Conservation (phyloP, 2,797 vertebrate genomes). For the Lepilemur ruficaudatus region DNA sequence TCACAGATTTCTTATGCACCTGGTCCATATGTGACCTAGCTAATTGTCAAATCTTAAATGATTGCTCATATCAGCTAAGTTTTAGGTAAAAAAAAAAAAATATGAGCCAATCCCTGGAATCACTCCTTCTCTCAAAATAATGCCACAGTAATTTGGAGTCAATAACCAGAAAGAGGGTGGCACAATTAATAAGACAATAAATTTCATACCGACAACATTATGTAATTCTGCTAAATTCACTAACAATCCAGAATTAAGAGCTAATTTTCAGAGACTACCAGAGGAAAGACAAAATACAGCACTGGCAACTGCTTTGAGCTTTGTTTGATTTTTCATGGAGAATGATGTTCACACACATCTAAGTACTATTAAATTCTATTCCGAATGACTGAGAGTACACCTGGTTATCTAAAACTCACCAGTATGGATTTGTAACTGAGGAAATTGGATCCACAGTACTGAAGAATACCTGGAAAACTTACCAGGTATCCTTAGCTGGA, state of each 20-base stretch:
- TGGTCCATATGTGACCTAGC: not conserved
- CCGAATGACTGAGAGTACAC: not conserved
- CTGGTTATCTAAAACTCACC: not conserved
- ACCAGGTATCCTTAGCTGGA: not conserved
- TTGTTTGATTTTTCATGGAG: not conserved
- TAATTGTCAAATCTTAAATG: conserved; percentile 28
- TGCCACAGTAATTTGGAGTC: not conserved
- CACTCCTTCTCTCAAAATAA: conserved; percentile 39
- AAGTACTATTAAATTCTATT: not conserved
- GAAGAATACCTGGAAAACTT: not conserved
- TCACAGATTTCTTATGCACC: not conserved
- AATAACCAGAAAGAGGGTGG: conserved; percentile 4
- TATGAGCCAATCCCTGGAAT: not conserved
- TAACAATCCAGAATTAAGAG: conserved; percentile 16
- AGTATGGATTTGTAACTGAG: not conserved
- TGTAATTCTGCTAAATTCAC: conserved; percentile 7
- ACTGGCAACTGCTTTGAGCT: not conserved
- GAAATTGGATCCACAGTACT: not conserved
- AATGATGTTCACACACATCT: not conserved
- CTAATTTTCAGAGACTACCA: conserved; percentile 25
- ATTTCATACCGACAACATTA: not conserved
- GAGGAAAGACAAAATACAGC: conserved; percentile 5
- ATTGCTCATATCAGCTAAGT: not conserved
- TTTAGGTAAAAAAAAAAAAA: not conserved
- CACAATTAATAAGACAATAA: not conserved